A percentile compares a stretch with the other conserved stretches of the same genome.
Conservation (phyloP, 2,888 invertebrate genomes). For the Ochropleura plecta region DNA sequence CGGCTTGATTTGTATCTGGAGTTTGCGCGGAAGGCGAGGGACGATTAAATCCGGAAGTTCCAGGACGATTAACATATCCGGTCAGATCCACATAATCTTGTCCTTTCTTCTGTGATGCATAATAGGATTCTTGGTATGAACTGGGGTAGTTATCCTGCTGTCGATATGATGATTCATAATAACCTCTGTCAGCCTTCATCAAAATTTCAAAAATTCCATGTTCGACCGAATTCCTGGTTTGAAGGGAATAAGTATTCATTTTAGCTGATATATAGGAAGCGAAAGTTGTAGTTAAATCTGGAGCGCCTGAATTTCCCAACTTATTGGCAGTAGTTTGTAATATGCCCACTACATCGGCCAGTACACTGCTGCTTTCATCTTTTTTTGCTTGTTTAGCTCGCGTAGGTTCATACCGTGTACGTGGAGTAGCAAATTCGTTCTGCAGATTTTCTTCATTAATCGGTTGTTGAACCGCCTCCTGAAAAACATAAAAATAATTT, state of each 20-base stretch:
- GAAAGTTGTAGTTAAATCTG: conserved; percentile 45
- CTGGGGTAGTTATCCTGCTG: background rate
- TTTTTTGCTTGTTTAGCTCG: conserved; percentile 32
- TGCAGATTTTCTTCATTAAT: conserved; percentile 32
- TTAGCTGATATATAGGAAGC: conserved; percentile 46
- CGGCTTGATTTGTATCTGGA: conserved; percentile 32
- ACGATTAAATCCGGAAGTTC: conserved; percentile 37
- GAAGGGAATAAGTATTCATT: conserved; percentile 47
- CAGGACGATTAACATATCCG: conserved; percentile 14
- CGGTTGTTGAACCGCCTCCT: conserved; percentile 34
- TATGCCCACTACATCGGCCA: conserved; percentile 43
- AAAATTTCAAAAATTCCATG: conserved; percentile 52
- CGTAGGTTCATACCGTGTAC: conserved; percentile 29
- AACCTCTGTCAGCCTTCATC: conserved; percentile 49
- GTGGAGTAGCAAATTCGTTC: conserved; percentile 30
- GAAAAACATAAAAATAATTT: conserved; percentile 37
- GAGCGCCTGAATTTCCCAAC: conserved; percentile 34
- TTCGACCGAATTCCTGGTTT: conserved; percentile 35
- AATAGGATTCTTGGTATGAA: conserved; percentile 26
- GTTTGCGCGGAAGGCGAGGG: conserved; percentile 32
- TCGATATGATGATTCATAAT: conserved; percentile 48
- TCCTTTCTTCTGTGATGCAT: conserved; percentile 35
- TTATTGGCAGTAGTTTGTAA: conserved; percentile 47
- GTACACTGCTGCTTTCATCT: conserved; percentile 27
- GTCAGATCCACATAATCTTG: conserved; percentile 43